Evolutionary conservation across 2,797 vertebrate genomes (phyloP), one percentile per base, ranked within the genome.

Genomic region (Decapterus maruadsi): DNA sequence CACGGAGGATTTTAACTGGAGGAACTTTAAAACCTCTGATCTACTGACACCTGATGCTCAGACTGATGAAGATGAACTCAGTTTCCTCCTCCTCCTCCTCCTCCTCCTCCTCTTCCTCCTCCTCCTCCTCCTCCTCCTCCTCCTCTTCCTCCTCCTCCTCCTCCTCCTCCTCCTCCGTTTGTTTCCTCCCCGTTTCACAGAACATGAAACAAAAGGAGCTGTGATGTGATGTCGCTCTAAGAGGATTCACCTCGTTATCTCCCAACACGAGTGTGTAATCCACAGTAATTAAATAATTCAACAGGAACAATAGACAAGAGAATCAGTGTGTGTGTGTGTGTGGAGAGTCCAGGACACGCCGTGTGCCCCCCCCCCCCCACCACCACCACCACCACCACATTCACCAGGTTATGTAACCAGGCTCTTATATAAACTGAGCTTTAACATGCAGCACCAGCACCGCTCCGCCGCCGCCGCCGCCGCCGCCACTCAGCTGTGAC

Each of bases 401-500:
- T 26, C 31, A 34, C 31, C 31, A 34, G 3, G 31, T 79, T 74
- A 72, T 60, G 51, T 82, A 72, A 84, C 26, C 69, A 70, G 11
- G 11, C 2, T 3, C 17, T 88, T 81, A 86, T 7, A 72, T 83
- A 83, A 88, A 8, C 31, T 0, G 1, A 40, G 34, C 20, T 48
- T 46, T 55, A 56, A 55, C 12, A 50, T 54, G 69, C 43, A 22
- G 26, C 26, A 1, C 26, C 26, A 26, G 26, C 26, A 26, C 26
- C 26, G 26, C 26, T 26, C 26, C n/a, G n/a, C n/a, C n/a, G n/a
- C n/a, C n/a, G n/a, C n/a, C n/a, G n/a, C n/a, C n/a, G n/a, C n/a
- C n/a, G n/a, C n/a, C n/a, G n/a, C 11, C 19, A 46, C 71, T 53
- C 45, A 60, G 3, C 55, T 20, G 11, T 12, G 31, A 34, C 31